Evolutionary conservation across 2,797 vertebrate species (phyloP), one percentile per base, ranked within the genome.

Genomic region (Ciconia nigra): DNA sequence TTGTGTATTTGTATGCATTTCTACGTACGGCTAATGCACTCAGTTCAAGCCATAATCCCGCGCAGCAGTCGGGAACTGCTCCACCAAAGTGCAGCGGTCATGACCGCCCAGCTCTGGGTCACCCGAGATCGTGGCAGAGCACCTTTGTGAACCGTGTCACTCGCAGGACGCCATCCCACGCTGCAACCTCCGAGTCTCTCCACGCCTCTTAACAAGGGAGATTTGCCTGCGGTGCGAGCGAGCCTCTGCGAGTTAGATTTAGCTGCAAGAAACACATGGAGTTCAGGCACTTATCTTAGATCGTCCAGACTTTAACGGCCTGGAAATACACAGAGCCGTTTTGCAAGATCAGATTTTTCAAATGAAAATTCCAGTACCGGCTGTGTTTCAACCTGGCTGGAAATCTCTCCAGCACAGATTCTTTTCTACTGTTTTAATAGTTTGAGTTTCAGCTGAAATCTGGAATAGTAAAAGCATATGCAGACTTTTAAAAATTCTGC

Each of bases 301-400:
- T 9, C 15, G 37, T 15, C 49, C 87, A 89, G 87, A 76, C 44
- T 87, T 59, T 6, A 41, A 47, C 3, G 35, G 82, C 61, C 82
- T 92, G 76, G 67, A 88, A 94, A 89, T 14, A 83, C 55, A 87
- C 41, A 63, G 33, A 87, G 67, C 19, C 80, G 47, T 85, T 87
- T 17, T 89, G 87, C 94, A 81, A 94, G 84, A 85, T 61, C 67
- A 73, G 31, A 63, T 78, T 92, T 93, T 93, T 83, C 76, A 95
- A 58, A 89, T 46, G 91, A 83, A 83, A 95, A 91, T 95, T 91
- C 85, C 93, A 87, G 80, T 29, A 28, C n/a, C 66, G 87, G 57
- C 88, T 65, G 35, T 62, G 66, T 96, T 93, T 94, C 91, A 93
- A 4, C 46, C 79, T 69, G 89, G 70, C 80, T 79, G 88, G 58